Evolutionary conservation across 2,888 invertebrate genomes (phyloP).

Genomic region (Macrophya annulata): DNA sequence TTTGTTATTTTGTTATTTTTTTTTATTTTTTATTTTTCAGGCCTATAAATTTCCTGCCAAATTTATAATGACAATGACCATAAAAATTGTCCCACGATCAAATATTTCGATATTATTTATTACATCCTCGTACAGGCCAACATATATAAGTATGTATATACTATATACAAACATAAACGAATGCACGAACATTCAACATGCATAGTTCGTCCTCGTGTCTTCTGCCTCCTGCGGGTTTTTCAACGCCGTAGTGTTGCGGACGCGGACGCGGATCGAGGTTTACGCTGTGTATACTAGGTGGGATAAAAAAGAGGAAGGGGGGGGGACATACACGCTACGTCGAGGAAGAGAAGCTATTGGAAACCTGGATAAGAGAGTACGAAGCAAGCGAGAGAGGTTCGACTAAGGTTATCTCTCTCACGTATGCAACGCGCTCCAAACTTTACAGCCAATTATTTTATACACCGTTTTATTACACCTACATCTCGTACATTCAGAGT

Average conservation of each 20-base stretch:
- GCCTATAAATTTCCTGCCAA: conserved; percentile 75
- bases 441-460: conserved; percentile 79
- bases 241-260: neutral
- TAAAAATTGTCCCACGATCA: conserved; percentile 79
- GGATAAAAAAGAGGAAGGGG: no score
- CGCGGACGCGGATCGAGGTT: conserved; percentile 30
- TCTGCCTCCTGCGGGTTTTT: neutral
- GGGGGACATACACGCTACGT: conserved; percentile 11
- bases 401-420: conserved; percentile 30
- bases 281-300: conserved; percentile 24
- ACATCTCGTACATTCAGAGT: conserved; percentile 44
- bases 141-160: neutral
- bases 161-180: no score
- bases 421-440: conserved; percentile 66
- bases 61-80: conserved; percentile 79
- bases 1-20: conserved; percentile 55
- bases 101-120: conserved; percentile 77
- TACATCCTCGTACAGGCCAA: conserved; percentile 58
- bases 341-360: conserved; percentile 31
- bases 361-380: conserved; percentile 36
- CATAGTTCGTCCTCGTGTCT: neutral
- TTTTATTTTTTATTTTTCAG: conserved; percentile 46
- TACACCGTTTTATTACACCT: conserved; percentile 72
- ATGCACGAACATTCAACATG: no score
- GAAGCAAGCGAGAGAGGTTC: neutral